Percentiles rank a stretch among this genome's conserved stretches.
Evolutionary conservation across 64 coral and sea anemone species (phyloP).

Genomic region (Astreopora myriophthalma): DNA sequence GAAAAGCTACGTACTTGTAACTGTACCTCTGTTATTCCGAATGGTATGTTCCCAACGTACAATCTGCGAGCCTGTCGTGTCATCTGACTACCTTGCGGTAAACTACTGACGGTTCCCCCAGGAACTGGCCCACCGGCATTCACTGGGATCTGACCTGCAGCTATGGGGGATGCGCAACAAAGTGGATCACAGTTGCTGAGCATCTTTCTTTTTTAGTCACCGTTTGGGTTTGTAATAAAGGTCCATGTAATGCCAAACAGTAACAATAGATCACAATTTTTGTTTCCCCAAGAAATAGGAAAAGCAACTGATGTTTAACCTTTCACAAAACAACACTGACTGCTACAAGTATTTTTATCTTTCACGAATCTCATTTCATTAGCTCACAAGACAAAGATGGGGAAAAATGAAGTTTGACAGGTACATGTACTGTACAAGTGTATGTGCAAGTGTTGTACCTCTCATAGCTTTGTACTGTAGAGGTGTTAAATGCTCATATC

Average conservation of each 20-base stretch:
- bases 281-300: too few relatives aligned
- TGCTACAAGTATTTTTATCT: too few relatives aligned
- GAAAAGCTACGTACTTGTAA: neutral
- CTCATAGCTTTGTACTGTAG: conserved; percentile 81
- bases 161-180: neutral
- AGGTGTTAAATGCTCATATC: conserved; percentile 73
- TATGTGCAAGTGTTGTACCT: conserved; percentile 39
- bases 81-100: conserved; percentile 98
- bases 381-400: too few relatives aligned
- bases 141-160: neutral
- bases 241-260: neutral
- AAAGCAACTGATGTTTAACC: too few relatives aligned
- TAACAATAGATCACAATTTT: too few relatives aligned
- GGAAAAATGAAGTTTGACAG: too few relatives aligned
- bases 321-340: too few relatives aligned
- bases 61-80: conserved; percentile 92
- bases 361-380: too few relatives aligned
- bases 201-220: too few relatives aligned
- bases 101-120: conserved; percentile 80
- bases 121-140: conserved; percentile 61
- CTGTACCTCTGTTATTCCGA: conserved; percentile 96
- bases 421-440: too few relatives aligned
- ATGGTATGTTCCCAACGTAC: conserved; percentile 99
- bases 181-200: neutral
- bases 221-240: too few relatives aligned